Conservation (phyloP, 2,797 vertebrate genomes). For the Gymnoscopelus microlampas region DNA sequence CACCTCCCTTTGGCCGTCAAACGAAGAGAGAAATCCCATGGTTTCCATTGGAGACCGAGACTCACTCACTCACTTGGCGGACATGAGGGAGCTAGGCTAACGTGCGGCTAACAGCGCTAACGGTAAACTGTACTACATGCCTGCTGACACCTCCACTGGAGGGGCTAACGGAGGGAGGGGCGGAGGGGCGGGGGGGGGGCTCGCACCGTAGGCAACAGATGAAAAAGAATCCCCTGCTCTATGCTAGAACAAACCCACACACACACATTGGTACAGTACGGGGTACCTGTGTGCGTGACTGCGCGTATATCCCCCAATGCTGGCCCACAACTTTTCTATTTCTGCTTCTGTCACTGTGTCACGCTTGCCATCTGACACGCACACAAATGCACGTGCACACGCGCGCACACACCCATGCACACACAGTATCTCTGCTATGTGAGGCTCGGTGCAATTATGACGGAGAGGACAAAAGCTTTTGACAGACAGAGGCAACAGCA, state of each 20-base stretch:
- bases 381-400: constrained; percentile 30
- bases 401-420: constrained; percentile 28
- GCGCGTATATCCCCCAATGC: constrained; percentile 43
- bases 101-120: constrained; percentile 68
- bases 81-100: constrained; percentile 15
- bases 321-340: constrained; percentile 18
- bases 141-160: constrained; percentile 82
- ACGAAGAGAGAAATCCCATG: constrained; percentile 83
- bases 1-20: constrained; percentile 77
- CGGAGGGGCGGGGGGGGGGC: constrained; percentile 40
- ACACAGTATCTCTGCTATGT: constrained; percentile 70
- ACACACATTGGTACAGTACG: constrained; percentile 49
- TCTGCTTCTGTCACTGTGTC: constrained; percentile 10
- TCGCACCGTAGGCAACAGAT: constrained; percentile 80
- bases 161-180: constrained; percentile 28
- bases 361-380: constrained; percentile 36
- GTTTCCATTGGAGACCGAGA: constrained; percentile 74
- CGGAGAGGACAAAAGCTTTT: constrained; percentile 81
- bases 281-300: too few species aligned
- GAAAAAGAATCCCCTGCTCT: constrained; percentile 76
- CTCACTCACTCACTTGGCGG: constrained; percentile 40
- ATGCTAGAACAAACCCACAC: constrained; percentile 38
- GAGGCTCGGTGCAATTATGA: constrained; percentile 79
- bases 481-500: constrained; percentile 87
- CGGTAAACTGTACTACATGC: constrained; percentile 75